Evolutionary conservation across 2,797 vertebrate genomes (phyloP).

Genomic region (Rhinogobio ventralis): DNA sequence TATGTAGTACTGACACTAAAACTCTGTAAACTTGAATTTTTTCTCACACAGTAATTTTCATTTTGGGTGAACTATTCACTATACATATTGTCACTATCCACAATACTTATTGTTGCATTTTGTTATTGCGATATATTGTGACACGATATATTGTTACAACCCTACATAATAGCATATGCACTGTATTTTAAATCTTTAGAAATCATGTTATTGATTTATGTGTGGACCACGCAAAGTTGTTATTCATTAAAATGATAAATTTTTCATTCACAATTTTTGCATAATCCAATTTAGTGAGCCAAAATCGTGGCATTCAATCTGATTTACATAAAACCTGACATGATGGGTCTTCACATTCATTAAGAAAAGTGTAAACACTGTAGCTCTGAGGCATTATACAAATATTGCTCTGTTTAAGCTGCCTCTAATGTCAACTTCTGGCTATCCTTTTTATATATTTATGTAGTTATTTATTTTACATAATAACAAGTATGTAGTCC

Average conservation of each 20-base stretch:
- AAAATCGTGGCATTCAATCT: not conserved
- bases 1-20: too few species aligned
- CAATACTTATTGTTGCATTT: too few species aligned
- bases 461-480: not conserved
- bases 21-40: too few species aligned
- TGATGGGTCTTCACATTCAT: not conserved
- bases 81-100: too few species aligned
- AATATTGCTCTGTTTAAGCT: not conserved
- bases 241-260: not conserved
- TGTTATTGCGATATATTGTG: too few species aligned
- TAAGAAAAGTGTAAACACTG: not conserved
- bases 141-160: too few species aligned
- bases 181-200: not conserved
- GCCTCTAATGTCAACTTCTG: not conserved
- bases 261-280: not conserved
- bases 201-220: not conserved
- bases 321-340: constrained; percentile 8
- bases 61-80: too few species aligned
- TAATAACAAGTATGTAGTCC: not conserved
- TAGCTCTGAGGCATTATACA: too few species aligned
- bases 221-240: not conserved
- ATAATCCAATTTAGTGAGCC: not conserved
- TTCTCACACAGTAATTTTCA: too few species aligned
- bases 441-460: not conserved
- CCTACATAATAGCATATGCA: not conserved